Conservation (phyloP, 2,888 invertebrate genomes). For the Melipona bicolor region DNA sequence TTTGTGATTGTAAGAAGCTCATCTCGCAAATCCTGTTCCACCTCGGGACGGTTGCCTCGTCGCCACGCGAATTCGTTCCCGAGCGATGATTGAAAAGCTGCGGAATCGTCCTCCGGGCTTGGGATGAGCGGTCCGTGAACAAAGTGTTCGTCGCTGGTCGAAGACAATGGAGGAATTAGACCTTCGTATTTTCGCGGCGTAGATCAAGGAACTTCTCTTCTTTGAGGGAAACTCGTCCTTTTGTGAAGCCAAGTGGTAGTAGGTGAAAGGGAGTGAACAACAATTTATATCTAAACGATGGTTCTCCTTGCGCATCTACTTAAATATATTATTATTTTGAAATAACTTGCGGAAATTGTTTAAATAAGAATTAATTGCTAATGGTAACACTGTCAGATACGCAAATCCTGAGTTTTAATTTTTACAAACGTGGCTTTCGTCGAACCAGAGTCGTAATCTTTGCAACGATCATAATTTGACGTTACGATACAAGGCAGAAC, state of each 20-base stretch:
- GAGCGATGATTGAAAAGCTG: slow-evolving; percentile 39
- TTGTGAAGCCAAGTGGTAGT: background rate
- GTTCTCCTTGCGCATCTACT: background rate
- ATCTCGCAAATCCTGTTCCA: slow-evolving; percentile 59
- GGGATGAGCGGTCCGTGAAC: background rate
- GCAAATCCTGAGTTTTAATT: background rate
- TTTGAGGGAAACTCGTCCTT: background rate
- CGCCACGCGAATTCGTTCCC: slow-evolving; percentile 37
- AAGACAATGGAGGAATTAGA: background rate
- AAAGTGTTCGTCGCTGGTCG: background rate
- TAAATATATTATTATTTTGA: background rate
- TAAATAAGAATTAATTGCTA: background rate
- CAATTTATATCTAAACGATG: background rate
- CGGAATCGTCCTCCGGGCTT: background rate
- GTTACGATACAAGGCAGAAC: background rate
- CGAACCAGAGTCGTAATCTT: background rate
- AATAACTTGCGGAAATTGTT: background rate
- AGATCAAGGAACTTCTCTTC: background rate
- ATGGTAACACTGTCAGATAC: background rate
- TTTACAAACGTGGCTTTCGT: background rate
- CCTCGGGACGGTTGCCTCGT: slow-evolving; percentile 55
- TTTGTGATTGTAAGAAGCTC: slow-evolving; percentile 80
- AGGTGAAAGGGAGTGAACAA: background rate
- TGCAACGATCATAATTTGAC: background rate
- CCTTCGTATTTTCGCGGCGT: background rate